Percentiles rank a stretch among this genome's conserved stretches.
Conservation (phyloP, 2,888 invertebrate genomes). For the Aromia moschata region DNA sequence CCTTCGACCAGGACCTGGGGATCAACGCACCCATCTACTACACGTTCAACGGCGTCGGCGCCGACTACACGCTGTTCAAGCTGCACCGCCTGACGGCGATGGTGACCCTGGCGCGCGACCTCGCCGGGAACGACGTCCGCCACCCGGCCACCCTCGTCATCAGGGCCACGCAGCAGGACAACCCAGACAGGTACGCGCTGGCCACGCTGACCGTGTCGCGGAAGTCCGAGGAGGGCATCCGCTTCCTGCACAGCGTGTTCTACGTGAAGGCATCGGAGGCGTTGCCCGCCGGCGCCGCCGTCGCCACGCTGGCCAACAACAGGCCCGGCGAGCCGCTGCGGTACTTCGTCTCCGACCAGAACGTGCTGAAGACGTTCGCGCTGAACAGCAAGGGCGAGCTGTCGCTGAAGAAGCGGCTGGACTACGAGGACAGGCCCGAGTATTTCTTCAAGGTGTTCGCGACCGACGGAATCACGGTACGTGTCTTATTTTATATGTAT, state of each 20-base stretch:
- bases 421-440: constrained; percentile 77
- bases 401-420: constrained; percentile 76
- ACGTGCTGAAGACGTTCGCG: constrained; percentile 78
- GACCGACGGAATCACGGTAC: constrained; percentile 79
- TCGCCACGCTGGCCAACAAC: constrained; percentile 76
- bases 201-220: constrained; percentile 79
- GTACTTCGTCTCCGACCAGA: constrained; percentile 80
- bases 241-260: constrained; percentile 78
- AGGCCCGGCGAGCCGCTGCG: constrained; percentile 73
- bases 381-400: constrained; percentile 84
- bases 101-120: constrained; percentile 67
- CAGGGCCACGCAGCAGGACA: constrained; percentile 79
- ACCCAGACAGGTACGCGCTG: constrained; percentile 84
- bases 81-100: constrained; percentile 73
- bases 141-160: constrained; percentile 83
- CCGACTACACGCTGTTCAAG: constrained; percentile 71
- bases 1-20: constrained; percentile 83
- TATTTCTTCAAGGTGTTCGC: constrained; percentile 84
- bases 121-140: constrained; percentile 70
- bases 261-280: constrained; percentile 79
- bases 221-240: constrained; percentile 59
- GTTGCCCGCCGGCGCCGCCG: constrained; percentile 75
- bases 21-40: constrained; percentile 80
- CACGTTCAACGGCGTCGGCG: constrained; percentile 70
- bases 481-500: constrained; percentile 43